phyloP scores from a whole-genome alignment of 2,797 vertebrate species.

The Rhinatrema bivittatum region DNA sequence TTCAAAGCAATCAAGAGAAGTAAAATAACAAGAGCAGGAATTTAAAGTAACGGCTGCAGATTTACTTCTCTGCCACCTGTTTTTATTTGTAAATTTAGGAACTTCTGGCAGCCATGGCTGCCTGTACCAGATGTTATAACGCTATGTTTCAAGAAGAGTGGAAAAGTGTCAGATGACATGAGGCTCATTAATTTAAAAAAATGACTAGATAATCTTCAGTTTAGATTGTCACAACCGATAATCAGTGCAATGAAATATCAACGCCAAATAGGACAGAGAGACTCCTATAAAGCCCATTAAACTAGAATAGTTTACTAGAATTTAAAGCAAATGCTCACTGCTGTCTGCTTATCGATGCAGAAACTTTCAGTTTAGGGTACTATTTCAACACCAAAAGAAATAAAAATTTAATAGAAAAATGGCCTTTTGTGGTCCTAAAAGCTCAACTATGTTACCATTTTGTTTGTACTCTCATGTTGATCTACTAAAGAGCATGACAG shows the following conservation, averaged over 20 bases:
- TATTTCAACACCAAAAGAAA: too few relatives aligned
- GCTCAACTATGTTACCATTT: too few relatives aligned
- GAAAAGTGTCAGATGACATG: constrained; percentile 25
- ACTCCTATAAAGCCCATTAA: constrained; percentile 13
- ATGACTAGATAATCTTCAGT: constrained; percentile 21
- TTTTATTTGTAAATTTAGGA: constrained; percentile 45
- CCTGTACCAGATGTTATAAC: constrained; percentile 34
- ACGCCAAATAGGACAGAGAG: constrained; percentile 16
- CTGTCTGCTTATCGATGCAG: constrained; percentile 5
- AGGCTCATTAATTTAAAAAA: constrained; percentile 38
- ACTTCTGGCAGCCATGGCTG: constrained; percentile 36
- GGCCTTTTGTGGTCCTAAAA: too few relatives aligned
- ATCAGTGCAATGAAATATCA: constrained; percentile 19
- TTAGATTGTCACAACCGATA: constrained; percentile 33
- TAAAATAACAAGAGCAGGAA: constrained; percentile 14
- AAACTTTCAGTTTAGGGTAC: too few relatives aligned
- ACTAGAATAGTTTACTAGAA: constrained; percentile 18
- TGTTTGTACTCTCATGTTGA: too few relatives aligned
- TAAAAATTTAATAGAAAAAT: too few relatives aligned
- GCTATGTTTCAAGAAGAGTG: constrained; percentile 16
- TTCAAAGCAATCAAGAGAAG: constrained; percentile 13
- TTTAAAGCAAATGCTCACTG: constrained; percentile 14
- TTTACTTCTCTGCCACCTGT: constrained; percentile 26
- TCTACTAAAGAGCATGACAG: too few relatives aligned
- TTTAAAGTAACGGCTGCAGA: constrained; percentile 28